Evolutionary conservation across 2,797 vertebrate genomes (phyloP).

Genomic region (Pipistrellus pipistrellus): DNA sequence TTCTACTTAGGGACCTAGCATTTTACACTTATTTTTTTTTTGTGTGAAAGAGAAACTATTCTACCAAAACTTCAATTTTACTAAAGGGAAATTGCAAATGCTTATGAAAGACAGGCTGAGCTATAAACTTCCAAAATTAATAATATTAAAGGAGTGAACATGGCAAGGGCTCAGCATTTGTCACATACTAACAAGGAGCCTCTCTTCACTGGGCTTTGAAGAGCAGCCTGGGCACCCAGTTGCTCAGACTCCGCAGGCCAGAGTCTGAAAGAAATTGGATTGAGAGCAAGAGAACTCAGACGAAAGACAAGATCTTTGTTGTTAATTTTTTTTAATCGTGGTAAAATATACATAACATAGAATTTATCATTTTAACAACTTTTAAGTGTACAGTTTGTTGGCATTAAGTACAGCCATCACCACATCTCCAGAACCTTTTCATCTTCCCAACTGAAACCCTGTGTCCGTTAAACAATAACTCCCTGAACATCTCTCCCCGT

Average conservation of each 20-base stretch:
- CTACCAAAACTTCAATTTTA: background rate
- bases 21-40: background rate
- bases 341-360: background rate
- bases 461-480: background rate
- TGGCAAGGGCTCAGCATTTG: too few species aligned
- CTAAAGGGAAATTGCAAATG: background rate
- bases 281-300: conserved; percentile 48
- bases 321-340: background rate
- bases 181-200: background rate
- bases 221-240: too few species aligned
- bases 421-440: background rate
- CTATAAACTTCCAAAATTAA: conserved; percentile 10
- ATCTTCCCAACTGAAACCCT: background rate
- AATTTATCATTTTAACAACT: background rate
- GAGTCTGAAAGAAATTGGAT: background rate
- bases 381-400: background rate
- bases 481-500: background rate
- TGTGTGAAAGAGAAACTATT: background rate
- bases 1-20: background rate
- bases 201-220: background rate
- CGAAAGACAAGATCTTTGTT: background rate
- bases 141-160: background rate
- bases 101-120: background rate
- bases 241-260: background rate
- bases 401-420: background rate